phyloP scores from a whole-genome alignment of 1,140 invertebrate species.

The Doryteuthis pealeii region DNA sequence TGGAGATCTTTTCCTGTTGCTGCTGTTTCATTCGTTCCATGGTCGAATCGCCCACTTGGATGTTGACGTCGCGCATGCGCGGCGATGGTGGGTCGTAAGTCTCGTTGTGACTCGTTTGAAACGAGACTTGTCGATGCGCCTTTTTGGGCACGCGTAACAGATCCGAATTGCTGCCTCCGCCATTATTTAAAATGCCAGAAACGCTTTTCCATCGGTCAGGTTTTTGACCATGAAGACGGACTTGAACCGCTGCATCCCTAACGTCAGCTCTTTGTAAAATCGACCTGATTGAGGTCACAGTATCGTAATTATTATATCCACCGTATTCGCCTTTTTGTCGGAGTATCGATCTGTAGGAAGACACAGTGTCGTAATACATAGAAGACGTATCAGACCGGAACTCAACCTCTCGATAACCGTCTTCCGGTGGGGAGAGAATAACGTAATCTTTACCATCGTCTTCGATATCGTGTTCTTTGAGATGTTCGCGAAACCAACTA shows the following conservation, averaged over 20 bases:
- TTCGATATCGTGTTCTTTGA: conserved; percentile 20
- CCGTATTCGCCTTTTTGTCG: conserved; percentile 10
- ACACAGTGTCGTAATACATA: conserved; percentile 32
- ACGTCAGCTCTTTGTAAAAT: conserved; percentile 24
- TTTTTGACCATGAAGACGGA: conserved; percentile 12
- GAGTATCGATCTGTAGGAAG: conserved; percentile 22
- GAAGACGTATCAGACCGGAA: conserved; percentile 24
- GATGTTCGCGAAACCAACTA: conserved; percentile 24
- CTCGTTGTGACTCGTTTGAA: not conserved
- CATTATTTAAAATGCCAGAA: not conserved
- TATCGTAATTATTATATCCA: conserved; percentile 23
- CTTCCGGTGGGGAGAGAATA: conserved; percentile 23
- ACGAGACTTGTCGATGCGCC: not conserved
- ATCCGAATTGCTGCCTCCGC: not conserved
- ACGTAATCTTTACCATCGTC: conserved; percentile 29
- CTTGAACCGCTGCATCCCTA: conserved; percentile 29
- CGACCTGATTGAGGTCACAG: conserved; percentile 27
- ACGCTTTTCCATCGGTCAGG: not conserved
- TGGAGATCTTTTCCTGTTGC: too few relatives aligned
- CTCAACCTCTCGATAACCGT: conserved; percentile 24
- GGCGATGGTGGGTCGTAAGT: not conserved
- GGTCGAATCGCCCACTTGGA: not conserved
- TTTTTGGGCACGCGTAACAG: not conserved
- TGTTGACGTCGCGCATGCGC: not conserved
- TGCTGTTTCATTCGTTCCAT: not conserved